Evolutionary conservation across 1,140 invertebrate genomes (phyloP), one percentile per base, ranked within the genome.

Genomic region (Oedothorax gibbosus): DNA sequence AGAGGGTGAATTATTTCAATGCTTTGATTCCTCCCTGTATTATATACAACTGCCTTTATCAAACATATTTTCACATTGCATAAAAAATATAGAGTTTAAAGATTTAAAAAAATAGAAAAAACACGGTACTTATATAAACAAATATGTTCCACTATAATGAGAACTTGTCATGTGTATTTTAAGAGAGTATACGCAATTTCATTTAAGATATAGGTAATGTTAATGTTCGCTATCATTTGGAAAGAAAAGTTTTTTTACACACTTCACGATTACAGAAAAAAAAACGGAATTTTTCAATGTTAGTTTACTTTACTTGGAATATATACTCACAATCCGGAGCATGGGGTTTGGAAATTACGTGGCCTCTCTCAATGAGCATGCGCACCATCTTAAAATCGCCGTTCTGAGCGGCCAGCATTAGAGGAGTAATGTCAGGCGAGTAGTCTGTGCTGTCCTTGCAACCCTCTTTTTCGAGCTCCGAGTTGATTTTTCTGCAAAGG

Each of bases 341-440:
- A 89, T 94, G 94, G 0, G 93, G 93, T 86, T 89, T 91, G 0
- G 87, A 86, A 18, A 93, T 91, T 0, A 84, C 87, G 86, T 93
- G 93, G 10, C 92, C 92, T 49, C 92, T 88, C 76, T 92, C 91
- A 3, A 94, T 90, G 2, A 95, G 90, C 60, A 94, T 89, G 86
- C 92, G 92, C 15, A 95, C 93, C 21, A 94, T 93, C 88, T 94
- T 93, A 87, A 92, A 93, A 87, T 94, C 93, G 53, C 94, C 94
- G 54, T 91, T 91, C 86, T 94, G 93, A 10, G 94, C 93, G 2
- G 94, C 94, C 3, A 95, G 90, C 62, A 94, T 93, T 15, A 95
- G 90, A 0, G 94, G 94, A 0, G 94, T 95, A 7, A 95, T 92
- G 86, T 94, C 92, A 14, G 93, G 91, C 0, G 93, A 93, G 89